These are phyloP conservation scores for Trimorus sp. DNA, from an alignment of 2,888 invertebrate genomes.

Conservation along the genomic window DNA sequence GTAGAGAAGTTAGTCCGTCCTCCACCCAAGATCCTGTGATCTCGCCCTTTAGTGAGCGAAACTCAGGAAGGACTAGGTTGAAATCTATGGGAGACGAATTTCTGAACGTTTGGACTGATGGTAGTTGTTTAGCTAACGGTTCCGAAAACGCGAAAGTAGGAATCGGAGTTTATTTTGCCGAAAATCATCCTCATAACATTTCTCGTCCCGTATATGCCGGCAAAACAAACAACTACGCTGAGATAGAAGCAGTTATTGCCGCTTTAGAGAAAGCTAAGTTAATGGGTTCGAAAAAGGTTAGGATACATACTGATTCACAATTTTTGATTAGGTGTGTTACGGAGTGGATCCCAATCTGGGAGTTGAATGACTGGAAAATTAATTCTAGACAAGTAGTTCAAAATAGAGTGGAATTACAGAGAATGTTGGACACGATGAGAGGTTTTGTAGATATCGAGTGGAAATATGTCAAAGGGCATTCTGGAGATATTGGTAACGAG, in stretches of 20 bases:
- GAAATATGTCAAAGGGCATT: too few relatives aligned
- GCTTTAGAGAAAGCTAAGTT: background rate
- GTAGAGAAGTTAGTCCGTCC: background rate
- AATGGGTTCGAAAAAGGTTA: background rate
- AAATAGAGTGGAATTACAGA: too few relatives aligned
- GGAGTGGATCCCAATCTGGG: too few relatives aligned
- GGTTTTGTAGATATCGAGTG: too few relatives aligned
- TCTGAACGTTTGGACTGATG: slow-evolving; percentile 17
- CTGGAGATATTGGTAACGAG: too few relatives aligned
- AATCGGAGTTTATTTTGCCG: slow-evolving; percentile 13
- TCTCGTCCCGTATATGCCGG: background rate
- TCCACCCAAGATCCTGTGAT: too few relatives aligned
- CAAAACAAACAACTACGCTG: slow-evolving; percentile 8
- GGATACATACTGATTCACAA: slow-evolving; percentile 19
- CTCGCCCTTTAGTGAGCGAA: too few relatives aligned
- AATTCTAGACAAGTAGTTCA: too few relatives aligned
- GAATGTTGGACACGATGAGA: background rate
- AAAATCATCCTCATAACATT: slow-evolving; percentile 1
- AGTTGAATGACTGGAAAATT: too few relatives aligned
- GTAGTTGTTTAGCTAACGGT: slow-evolving; percentile 12
- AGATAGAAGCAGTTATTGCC: slow-evolving; percentile 14
- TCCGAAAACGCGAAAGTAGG: background rate
- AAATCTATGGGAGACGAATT: background rate
- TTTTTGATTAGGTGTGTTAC: too few relatives aligned
- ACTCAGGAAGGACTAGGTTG: too few relatives aligned